Percentiles rank a stretch among this genome's conserved stretches.
These are phyloP conservation scores for Lochmaea crataegi DNA, from an alignment of 2,888 invertebrate species.

Conservation along the genomic window DNA sequence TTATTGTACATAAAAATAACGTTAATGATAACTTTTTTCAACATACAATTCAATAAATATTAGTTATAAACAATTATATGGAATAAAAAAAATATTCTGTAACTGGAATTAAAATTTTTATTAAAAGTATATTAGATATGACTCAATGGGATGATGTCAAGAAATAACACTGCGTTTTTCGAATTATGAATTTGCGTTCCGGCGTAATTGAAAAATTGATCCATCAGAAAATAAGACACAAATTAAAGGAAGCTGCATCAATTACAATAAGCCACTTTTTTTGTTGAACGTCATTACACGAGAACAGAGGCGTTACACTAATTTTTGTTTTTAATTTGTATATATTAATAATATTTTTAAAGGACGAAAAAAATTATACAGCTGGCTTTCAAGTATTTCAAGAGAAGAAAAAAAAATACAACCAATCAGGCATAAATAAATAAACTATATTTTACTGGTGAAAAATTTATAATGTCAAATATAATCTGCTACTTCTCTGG, in stretches of 20 bases:
- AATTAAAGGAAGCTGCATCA: slow-evolving; percentile 29
- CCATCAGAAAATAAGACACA: slow-evolving; percentile 20
- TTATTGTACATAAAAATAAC: too few relatives aligned
- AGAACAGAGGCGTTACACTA: slow-evolving; percentile 2
- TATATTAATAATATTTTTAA: neutral
- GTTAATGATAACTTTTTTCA: too few relatives aligned
- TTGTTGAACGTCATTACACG: slow-evolving; percentile 3
- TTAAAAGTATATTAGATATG: neutral
- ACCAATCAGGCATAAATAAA: too few relatives aligned
- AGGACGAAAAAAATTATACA: neutral
- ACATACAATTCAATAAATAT: too few relatives aligned
- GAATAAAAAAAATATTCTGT: too few relatives aligned
- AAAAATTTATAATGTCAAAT: too few relatives aligned
- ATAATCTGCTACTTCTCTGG: slow-evolving; percentile 16
- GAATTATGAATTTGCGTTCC: slow-evolving; percentile 32
- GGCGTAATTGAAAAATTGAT: slow-evolving; percentile 29
- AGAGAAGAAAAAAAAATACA: too few relatives aligned
- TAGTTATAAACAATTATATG: too few relatives aligned
- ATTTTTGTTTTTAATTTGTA: neutral
- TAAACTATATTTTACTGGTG: too few relatives aligned
- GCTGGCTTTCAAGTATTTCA: too few relatives aligned
- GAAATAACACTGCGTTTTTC: slow-evolving; percentile 1
- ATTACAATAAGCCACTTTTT: slow-evolving; percentile 22
- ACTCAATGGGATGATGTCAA: slow-evolving; percentile 21
- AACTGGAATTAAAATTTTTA: too few relatives aligned